Evolutionary conservation across 2,797 vertebrate genomes (phyloP), one percentile per base, ranked within the genome.

Genomic region (Vespertilio murinus): DNA sequence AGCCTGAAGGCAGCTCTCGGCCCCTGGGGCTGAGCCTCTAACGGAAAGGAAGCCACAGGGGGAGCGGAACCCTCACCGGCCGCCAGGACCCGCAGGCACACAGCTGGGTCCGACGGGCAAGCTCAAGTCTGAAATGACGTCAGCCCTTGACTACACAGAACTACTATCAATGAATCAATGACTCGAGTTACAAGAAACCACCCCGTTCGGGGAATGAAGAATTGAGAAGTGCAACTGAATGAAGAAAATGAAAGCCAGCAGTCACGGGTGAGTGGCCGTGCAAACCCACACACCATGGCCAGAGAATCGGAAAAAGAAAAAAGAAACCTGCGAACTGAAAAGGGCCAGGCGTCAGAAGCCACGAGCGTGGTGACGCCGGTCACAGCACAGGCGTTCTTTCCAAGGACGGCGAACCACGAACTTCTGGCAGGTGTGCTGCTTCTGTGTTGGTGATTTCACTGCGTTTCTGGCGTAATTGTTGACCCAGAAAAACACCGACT

Each of bases 111-210:
- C 96, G 86, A 88, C 2, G 1, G n/a, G 75, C 70, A 45, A 74
- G 71, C 91, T 38, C 45, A 81, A 83, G 74, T 70, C 89, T 93
- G 84, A 94, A 96, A 88, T 59, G 89, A 95, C 30, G 64, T 73
- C 69, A 83, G 81, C 73, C 91, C 91, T 42, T 94, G 89, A 95
- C 93, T 88, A 85, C 90, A 95, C 80, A 87, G 74, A 90, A 85
- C 88, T 75, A 61, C 80, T 86, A 92, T 90, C 91, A 96, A 79
- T 91, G 96, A 96, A 94, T 96, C 95, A 95, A 69, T 74, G 90
- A 91, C 56, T 59, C 86, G 75, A 95, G 84, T 93, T 95, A 96
- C 94, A 94, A 97, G 96, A 97, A 97, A 94, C 88, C 91, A 78
- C 95, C 89, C 78, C 80, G 74, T 96, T 96, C 80, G 23, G 94